A percentile compares a stretch with the other conserved stretches of the same genome.
These are phyloP conservation scores for Lagorchestes hirsutus DNA, from an alignment of 2,797 vertebrate genomes.

Conservation along the genomic window DNA sequence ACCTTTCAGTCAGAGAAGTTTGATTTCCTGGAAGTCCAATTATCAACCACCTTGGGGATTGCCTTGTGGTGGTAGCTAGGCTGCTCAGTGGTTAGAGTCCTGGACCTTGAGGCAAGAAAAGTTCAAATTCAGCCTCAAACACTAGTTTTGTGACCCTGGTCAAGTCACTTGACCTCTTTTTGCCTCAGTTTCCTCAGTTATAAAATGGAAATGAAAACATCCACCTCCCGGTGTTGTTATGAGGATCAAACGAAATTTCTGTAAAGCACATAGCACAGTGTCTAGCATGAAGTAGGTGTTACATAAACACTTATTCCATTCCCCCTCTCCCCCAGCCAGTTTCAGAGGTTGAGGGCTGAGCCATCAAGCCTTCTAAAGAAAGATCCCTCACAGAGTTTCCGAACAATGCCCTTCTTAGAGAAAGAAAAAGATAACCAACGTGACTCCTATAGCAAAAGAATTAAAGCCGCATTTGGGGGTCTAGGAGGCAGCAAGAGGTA, in stretches of 20 bases:
- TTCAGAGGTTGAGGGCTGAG: background rate
- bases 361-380: background rate
- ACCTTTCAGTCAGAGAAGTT: background rate
- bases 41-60: background rate
- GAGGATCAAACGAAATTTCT: background rate
- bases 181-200: background rate
- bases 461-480: background rate
- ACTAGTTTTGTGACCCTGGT: background rate
- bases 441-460: background rate
- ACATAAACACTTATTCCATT: background rate
- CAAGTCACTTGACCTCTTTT: background rate
- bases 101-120: background rate
- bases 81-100: background rate
- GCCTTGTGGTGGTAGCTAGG: background rate
- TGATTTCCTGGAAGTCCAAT: background rate
- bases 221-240: background rate
- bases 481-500: background rate
- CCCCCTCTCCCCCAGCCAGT: background rate
- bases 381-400: background rate
- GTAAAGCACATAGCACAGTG: background rate
- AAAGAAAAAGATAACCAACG: background rate
- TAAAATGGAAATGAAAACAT: background rate
- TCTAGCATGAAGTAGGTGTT: background rate
- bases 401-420: background rate
- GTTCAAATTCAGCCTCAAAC: background rate